Percentiles rank a stretch among this genome's conserved stretches.
Conservation (phyloP, 2,888 invertebrate species). For the Drosophila anceps region DNA sequence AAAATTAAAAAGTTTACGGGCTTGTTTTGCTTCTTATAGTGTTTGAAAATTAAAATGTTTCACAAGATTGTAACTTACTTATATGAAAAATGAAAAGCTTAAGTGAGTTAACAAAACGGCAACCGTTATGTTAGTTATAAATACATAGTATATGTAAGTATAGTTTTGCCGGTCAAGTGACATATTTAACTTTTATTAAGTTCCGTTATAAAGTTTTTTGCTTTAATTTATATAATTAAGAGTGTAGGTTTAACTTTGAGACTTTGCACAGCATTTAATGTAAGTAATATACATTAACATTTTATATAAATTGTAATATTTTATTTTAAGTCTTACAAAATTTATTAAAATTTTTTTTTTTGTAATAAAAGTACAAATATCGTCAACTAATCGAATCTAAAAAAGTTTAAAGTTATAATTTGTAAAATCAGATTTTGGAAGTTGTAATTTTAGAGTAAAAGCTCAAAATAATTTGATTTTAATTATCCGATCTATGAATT, state of each 20-base stretch:
- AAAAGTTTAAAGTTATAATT: slow-evolving; percentile 30
- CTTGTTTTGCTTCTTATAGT: slow-evolving; percentile 6
- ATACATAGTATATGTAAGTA: slow-evolving; percentile 11
- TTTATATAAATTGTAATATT: slow-evolving; percentile 36
- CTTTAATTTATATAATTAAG: slow-evolving; percentile 56
- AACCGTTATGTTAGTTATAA: slow-evolving; percentile 6
- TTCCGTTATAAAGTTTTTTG: slow-evolving; percentile 28
- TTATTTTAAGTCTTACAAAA: slow-evolving; percentile 52
- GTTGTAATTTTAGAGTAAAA: background rate
- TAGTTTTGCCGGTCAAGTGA: slow-evolving; percentile 18
- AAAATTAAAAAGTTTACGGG: slow-evolving; percentile 5
- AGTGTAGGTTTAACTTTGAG: slow-evolving; percentile 78
- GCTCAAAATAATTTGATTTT: slow-evolving; percentile 3
- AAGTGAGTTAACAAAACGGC: slow-evolving; percentile 8
- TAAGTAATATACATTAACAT: slow-evolving; percentile 60
- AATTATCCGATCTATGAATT: slow-evolving; percentile 9
- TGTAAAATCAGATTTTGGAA: slow-evolving; percentile 16
- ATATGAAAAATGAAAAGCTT: background rate
- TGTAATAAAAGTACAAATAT: slow-evolving; percentile 59
- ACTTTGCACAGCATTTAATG: slow-evolving; percentile 73
- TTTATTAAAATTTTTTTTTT: slow-evolving; percentile 61
- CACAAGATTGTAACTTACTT: slow-evolving; percentile 9
- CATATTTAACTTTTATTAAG: slow-evolving; percentile 18
- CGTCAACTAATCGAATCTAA: slow-evolving; percentile 50
- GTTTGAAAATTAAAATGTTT: slow-evolving; percentile 5